These are phyloP conservation scores for Ginglymostoma cirratum DNA, from an alignment of 2,113 vertebrate genomes.

Conservation along the genomic window DNA sequence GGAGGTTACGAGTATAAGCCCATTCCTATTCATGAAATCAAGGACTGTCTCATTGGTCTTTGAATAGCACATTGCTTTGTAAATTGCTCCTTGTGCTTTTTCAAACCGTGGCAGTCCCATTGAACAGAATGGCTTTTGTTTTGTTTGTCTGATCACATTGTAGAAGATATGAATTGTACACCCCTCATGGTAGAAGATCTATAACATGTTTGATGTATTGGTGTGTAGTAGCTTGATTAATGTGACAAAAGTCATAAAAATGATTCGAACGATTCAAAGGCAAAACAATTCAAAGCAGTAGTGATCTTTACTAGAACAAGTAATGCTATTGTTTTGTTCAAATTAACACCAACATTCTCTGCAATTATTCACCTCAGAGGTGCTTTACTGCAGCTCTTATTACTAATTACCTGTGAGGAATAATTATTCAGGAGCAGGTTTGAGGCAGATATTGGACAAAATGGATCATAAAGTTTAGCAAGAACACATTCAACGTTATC, in stretches of 20 bases:
- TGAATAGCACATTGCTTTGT: too few relatives aligned
- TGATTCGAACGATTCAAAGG: background rate
- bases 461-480: background rate
- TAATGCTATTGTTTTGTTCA: background rate
- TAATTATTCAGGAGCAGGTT: background rate
- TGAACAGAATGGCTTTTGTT: background rate
- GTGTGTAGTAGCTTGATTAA: background rate
- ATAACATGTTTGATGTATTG: background rate
- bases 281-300: background rate
- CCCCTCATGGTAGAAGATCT: background rate
- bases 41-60: too few relatives aligned
- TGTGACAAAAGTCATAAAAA: background rate
- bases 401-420: background rate
- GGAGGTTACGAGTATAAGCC: background rate
- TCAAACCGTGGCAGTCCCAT: background rate
- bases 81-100: background rate
- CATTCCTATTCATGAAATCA: background rate
- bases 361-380: background rate
- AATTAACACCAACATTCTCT: background rate
- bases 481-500: background rate
- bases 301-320: background rate
- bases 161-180: background rate
- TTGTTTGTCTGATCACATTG: background rate
- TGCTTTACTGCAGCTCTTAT: background rate
- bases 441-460: background rate